These are phyloP conservation scores for Parasteatoda lunata DNA, from an alignment of 2,888 invertebrate species.

Conservation along the genomic window DNA sequence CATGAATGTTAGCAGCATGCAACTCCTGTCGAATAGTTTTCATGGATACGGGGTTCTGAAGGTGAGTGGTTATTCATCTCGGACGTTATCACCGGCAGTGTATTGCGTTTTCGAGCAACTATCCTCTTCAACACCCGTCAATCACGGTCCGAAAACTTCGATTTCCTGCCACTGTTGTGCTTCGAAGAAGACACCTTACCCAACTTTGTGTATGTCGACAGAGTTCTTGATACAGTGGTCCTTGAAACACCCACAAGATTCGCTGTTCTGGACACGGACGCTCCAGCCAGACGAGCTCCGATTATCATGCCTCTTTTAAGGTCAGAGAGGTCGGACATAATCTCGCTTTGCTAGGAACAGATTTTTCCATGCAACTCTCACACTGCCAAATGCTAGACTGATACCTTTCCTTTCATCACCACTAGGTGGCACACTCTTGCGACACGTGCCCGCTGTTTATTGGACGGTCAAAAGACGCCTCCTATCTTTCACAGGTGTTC, in stretches of 20 bases:
- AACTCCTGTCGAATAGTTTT: neutral
- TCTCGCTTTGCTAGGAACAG: no score
- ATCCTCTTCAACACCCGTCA: neutral
- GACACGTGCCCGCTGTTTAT: no score
- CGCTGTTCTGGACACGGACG: conserved; percentile 15
- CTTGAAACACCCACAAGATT: conserved; percentile 18
- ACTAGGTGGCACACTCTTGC: no score
- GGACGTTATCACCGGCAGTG: neutral
- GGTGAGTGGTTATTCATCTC: neutral
- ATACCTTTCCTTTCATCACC: no score
- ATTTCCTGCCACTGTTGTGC: neutral
- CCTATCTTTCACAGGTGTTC: no score
- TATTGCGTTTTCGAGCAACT: neutral
- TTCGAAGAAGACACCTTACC: conserved; percentile 6
- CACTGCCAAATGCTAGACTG: no score
- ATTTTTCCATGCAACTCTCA: no score
- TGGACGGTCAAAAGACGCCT: no score
- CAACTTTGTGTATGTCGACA: conserved; percentile 1
- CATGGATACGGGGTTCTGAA: neutral
- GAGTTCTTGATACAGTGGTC: conserved; percentile 15
- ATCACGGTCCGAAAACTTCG: neutral
- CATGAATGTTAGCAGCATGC: conserved; percentile 1
- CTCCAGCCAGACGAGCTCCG: conserved; percentile 3
- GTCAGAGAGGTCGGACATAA: no score
- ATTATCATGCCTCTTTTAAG: neutral